phyloP scores from a whole-genome alignment of 2,888 invertebrate genomes.

The Polymixis flavicincta region DNA sequence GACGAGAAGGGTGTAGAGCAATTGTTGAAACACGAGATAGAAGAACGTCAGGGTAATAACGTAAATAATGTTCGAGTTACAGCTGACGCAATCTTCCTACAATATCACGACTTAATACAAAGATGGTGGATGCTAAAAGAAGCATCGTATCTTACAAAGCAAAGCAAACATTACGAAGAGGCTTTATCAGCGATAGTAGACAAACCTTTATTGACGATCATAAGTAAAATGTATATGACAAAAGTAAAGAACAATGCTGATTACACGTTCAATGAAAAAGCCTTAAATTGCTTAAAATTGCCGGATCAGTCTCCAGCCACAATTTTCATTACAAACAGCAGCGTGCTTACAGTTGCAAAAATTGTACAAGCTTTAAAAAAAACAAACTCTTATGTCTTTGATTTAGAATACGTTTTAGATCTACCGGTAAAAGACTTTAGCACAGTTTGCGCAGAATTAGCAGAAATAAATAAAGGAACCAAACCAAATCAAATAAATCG shows the following conservation, averaged over 20 bases:
- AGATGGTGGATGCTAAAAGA: conserved; percentile 57
- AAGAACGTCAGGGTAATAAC: not conserved
- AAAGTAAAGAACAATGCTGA: conserved; percentile 27
- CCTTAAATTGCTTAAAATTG: not conserved
- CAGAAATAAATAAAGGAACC: not conserved
- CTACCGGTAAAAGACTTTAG: conserved; percentile 19
- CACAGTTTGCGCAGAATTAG: conserved; percentile 6
- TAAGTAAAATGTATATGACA: conserved; percentile 11
- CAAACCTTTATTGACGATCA: conserved; percentile 32
- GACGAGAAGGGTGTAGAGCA: conserved; percentile 33
- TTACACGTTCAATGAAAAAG: conserved; percentile 18
- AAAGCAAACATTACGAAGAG: conserved; percentile 29
- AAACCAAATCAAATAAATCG: not conserved
- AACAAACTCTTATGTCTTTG: conserved; percentile 18
- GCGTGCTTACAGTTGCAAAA: conserved; percentile 42
- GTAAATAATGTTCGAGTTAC: conserved; percentile 11
- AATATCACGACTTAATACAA: conserved; percentile 52
- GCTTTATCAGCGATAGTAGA: conserved; percentile 32
- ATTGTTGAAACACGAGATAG: conserved; percentile 42
- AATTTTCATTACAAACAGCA: conserved; percentile 32
- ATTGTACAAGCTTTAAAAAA: conserved; percentile 37
- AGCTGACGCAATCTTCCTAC: conserved; percentile 47
- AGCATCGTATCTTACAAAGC: conserved; percentile 40
- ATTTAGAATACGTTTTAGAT: conserved; percentile 43
- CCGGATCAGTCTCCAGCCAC: conserved; percentile 2